phyloP scores from a whole-genome alignment of 2,888 invertebrate genomes.

The Tipula confusa region DNA sequence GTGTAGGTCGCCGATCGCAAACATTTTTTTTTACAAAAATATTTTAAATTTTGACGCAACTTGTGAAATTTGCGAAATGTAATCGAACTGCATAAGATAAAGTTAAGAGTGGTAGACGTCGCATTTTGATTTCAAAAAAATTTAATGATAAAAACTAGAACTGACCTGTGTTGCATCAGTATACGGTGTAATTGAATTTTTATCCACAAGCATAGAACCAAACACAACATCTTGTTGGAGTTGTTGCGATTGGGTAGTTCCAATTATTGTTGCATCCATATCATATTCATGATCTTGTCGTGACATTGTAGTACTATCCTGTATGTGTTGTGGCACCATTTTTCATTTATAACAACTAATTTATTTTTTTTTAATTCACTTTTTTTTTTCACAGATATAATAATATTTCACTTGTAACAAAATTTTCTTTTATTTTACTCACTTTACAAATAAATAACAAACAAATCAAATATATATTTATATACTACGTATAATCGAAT shows the following conservation, averaged over 20 bases:
- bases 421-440: not conserved
- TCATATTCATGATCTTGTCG: constrained; percentile 36
- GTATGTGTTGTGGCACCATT: constrained; percentile 44
- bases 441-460: not conserved
- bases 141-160: constrained; percentile 36
- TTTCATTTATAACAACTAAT: constrained; percentile 34
- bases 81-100: constrained; percentile 14
- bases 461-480: not conserved
- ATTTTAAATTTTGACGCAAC: not conserved
- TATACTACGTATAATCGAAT: not conserved
- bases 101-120: not conserved
- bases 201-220: constrained; percentile 86
- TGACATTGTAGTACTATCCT: constrained; percentile 40
- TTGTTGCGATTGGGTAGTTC: constrained; percentile 43
- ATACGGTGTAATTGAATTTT: constrained; percentile 90
- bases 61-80: not conserved
- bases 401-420: not conserved
- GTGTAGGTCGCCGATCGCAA: constrained; percentile 9
- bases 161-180: constrained; percentile 96
- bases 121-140: not conserved
- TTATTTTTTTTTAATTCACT: not conserved
- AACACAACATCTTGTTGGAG: constrained; percentile 52
- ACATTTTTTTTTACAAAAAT: not conserved
- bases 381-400: not conserved
- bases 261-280: not conserved